A percentile compares a stretch with the other conserved stretches of the same genome.
Evolutionary conservation across 2,888 invertebrate species (phyloP).

Genomic region (Taphrorychus bicolor): DNA sequence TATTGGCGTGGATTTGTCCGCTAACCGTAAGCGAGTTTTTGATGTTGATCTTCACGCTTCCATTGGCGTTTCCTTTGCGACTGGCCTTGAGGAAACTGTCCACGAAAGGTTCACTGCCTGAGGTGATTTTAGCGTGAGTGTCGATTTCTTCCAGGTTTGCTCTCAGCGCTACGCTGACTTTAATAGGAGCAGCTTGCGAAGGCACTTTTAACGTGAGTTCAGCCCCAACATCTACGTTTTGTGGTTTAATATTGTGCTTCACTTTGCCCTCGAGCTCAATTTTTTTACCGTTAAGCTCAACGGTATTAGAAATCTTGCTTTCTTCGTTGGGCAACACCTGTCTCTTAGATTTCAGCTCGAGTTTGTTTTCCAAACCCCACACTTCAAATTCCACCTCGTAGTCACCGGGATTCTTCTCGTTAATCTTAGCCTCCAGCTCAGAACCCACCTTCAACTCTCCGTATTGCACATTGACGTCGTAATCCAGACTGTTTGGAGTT

Average conservation of each 20-base stretch:
- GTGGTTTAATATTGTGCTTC: slow-evolving; percentile 63
- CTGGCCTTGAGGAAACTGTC: slow-evolving; percentile 65
- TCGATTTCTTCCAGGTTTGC: slow-evolving; percentile 56
- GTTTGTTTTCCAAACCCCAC: slow-evolving; percentile 60
- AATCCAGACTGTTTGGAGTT: slow-evolving; percentile 64
- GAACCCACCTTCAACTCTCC: slow-evolving; percentile 66
- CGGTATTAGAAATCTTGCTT: slow-evolving; percentile 68
- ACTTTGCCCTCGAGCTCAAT: slow-evolving; percentile 69
- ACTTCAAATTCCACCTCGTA: slow-evolving; percentile 67
- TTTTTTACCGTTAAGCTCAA: slow-evolving; percentile 68
- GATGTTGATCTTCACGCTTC: slow-evolving; percentile 66
- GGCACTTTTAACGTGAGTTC: slow-evolving; percentile 65
- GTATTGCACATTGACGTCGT: slow-evolving; percentile 66
- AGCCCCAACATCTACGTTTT: slow-evolving; percentile 66
- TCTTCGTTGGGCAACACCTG: slow-evolving; percentile 63
- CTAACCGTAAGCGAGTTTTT: slow-evolving; percentile 69
- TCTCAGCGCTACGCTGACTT: slow-evolving; percentile 50
- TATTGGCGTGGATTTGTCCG: slow-evolving; percentile 69
- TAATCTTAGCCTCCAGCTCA: slow-evolving; percentile 60
- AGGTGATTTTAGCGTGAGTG: slow-evolving; percentile 63
- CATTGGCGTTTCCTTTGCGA: slow-evolving; percentile 59
- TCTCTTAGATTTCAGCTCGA: slow-evolving; percentile 66
- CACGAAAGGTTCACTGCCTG: slow-evolving; percentile 62
- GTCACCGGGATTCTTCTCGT: slow-evolving; percentile 61
- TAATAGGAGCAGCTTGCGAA: slow-evolving; percentile 64